These are phyloP conservation scores for Datnioides undecimradiatus DNA, from an alignment of 2,113 vertebrate genomes.

Conservation along the genomic window DNA sequence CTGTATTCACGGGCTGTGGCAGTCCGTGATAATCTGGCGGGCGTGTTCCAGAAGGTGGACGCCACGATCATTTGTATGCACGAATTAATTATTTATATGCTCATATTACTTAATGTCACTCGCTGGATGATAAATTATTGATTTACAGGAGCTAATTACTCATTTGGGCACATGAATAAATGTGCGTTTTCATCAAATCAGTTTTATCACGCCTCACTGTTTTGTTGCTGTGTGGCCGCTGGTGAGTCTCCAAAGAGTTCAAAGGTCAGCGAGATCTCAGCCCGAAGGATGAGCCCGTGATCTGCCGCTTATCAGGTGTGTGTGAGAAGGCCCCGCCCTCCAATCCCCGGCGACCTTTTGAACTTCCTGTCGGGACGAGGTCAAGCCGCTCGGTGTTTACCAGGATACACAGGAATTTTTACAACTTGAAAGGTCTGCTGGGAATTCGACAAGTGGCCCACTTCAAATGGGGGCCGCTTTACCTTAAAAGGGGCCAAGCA, in stretches of 20 bases:
- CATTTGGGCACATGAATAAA: background rate
- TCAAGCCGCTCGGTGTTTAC: slow-evolving; percentile 60
- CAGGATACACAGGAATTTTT: slow-evolving; percentile 76
- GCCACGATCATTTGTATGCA: slow-evolving; percentile 10
- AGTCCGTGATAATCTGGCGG: background rate
- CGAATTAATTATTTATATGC: slow-evolving; percentile 20
- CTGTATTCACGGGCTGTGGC: slow-evolving; percentile 1
- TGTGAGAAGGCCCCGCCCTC: slow-evolving; percentile 24
- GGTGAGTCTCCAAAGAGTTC: slow-evolving; percentile 8
- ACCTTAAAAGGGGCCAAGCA: slow-evolving; percentile 40
- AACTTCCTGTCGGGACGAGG: slow-evolving; percentile 72
- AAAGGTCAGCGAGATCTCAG: slow-evolving; percentile 31
- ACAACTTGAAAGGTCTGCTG: slow-evolving; percentile 68
- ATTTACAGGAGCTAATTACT: slow-evolving; percentile 3
- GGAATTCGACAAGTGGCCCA: slow-evolving; percentile 70
- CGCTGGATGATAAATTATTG: slow-evolving; percentile 26
- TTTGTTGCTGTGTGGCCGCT: slow-evolving; percentile 44
- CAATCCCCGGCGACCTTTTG: slow-evolving; percentile 71
- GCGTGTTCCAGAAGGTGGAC: background rate
- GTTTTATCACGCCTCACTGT: background rate
- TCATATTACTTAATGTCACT: slow-evolving; percentile 18
- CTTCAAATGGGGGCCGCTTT: slow-evolving; percentile 59
- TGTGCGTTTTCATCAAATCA: background rate
- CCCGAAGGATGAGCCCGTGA: slow-evolving; percentile 27
- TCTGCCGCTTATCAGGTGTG: slow-evolving; percentile 70